These are phyloP conservation scores for Halictus quadricinctus DNA, from an alignment of 2,888 invertebrate species.

Conservation along the genomic window DNA sequence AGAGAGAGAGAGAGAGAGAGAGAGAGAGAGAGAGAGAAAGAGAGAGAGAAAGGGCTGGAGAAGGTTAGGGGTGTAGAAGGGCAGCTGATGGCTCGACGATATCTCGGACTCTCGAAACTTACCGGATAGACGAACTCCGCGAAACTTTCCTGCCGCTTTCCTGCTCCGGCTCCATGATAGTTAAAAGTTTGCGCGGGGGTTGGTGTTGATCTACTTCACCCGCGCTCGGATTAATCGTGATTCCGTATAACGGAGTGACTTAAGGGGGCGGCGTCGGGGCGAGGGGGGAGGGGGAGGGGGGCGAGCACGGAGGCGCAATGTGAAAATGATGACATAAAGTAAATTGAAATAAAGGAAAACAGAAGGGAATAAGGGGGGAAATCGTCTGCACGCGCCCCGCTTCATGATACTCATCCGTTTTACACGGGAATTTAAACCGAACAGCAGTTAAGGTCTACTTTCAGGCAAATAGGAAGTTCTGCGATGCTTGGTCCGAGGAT, in stretches of 20 bases:
- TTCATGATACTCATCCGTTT: constrained; percentile 28
- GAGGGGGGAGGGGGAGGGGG: not conserved
- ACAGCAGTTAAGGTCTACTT: constrained; percentile 14
- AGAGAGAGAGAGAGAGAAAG: not conserved
- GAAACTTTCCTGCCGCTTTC: constrained; percentile 69
- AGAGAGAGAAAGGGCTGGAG: not conserved
- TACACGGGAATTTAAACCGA: constrained; percentile 18
- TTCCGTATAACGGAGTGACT: constrained; percentile 67
- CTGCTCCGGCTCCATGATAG: constrained; percentile 67
- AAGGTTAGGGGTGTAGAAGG: constrained; percentile 18
- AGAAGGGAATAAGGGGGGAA: constrained; percentile 30
- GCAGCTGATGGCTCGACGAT: constrained; percentile 68
- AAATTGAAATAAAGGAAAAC: constrained; percentile 63
- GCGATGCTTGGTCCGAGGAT: not conserved
- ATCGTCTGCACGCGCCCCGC: constrained; percentile 39
- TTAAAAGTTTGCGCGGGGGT: constrained; percentile 67
- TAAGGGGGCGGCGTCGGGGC: constrained; percentile 31
- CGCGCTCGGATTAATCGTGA: constrained; percentile 70
- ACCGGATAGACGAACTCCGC: constrained; percentile 67
- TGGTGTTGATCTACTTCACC: constrained; percentile 71
- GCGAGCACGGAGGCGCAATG: constrained; percentile 50
- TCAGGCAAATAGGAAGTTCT: constrained; percentile 44
- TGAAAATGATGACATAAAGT: constrained; percentile 65
- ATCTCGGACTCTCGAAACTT: constrained; percentile 70
- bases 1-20: not conserved